phyloP scores from a whole-genome alignment of 2,797 vertebrate species.

The Synaphobranchus kaupii region DNA sequence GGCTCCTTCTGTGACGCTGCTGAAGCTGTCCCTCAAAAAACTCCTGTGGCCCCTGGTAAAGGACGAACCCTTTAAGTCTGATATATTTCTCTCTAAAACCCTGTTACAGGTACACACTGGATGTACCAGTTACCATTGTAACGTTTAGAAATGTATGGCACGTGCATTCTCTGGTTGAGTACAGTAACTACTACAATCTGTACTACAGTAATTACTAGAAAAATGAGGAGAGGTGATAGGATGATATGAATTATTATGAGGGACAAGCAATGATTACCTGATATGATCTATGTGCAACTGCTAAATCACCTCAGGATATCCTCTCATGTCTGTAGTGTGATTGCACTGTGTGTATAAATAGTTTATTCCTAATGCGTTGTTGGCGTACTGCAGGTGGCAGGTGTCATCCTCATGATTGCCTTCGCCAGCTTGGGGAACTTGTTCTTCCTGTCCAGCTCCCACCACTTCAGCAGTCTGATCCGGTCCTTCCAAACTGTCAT shows the following conservation, averaged over 20 bases:
- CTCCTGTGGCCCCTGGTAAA: slow-evolving; percentile 68
- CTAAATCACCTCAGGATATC: not conserved
- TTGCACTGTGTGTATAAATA: not conserved
- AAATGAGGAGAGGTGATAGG: not conserved
- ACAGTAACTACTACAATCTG: not conserved
- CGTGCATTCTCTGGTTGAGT: not conserved
- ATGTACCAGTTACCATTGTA: not conserved
- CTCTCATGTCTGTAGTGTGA: not conserved
- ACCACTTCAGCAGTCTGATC: slow-evolving; percentile 41
- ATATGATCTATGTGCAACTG: not conserved
- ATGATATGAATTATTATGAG: not conserved
- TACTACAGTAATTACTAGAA: not conserved
- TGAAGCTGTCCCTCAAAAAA: slow-evolving; percentile 43
- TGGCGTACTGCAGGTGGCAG: slow-evolving; percentile 62
- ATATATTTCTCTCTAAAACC: not conserved
- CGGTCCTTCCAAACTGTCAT: slow-evolving; percentile 50
- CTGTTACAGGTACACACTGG: not conserved
- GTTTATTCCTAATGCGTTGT: not conserved
- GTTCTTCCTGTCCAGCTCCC: slow-evolving; percentile 45
- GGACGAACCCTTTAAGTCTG: not conserved
- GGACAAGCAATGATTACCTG: not conserved
- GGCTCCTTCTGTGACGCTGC: slow-evolving; percentile 39
- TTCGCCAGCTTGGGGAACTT: slow-evolving; percentile 55
- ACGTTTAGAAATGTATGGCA: not conserved
- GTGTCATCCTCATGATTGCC: slow-evolving; percentile 59